A percentile compares a stretch with the other conserved stretches of the same genome.
Evolutionary conservation across 2,113 vertebrate species (phyloP).

Genomic region (Numida meleagris): DNA sequence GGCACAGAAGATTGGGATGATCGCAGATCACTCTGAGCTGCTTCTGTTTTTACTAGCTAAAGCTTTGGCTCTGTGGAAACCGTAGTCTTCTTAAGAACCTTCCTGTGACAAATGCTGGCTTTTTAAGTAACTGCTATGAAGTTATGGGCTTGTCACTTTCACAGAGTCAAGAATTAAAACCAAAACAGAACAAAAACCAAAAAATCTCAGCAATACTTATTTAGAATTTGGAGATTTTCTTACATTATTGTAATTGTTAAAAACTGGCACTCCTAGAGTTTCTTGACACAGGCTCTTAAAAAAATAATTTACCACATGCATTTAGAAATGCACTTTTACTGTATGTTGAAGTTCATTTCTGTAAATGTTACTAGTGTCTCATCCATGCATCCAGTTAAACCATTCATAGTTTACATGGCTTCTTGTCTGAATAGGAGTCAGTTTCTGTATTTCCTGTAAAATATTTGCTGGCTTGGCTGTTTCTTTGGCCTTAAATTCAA

Average conservation of each 20-base stretch:
- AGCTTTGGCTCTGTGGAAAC: not conserved
- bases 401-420: not conserved
- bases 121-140: not conserved
- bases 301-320: not conserved
- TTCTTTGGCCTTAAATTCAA: conserved; percentile 1
- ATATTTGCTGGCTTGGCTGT: not conserved
- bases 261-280: not conserved
- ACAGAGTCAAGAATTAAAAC: not conserved
- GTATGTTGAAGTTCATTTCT: not conserved
- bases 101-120: not conserved
- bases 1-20: not conserved
- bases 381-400: not conserved
- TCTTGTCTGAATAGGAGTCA: not conserved
- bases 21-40: not conserved
- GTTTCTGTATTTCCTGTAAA: not conserved
- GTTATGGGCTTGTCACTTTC: not conserved
- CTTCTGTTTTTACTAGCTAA: not conserved
- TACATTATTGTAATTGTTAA: not conserved
- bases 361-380: not conserved
- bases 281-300: not conserved
- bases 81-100: not conserved
- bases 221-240: not conserved
- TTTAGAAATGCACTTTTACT: not conserved
- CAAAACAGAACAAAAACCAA: too few species aligned
- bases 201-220: not conserved